Conservation (phyloP, 2,888 invertebrate genomes). For the Eupithecia tripunctaria region DNA sequence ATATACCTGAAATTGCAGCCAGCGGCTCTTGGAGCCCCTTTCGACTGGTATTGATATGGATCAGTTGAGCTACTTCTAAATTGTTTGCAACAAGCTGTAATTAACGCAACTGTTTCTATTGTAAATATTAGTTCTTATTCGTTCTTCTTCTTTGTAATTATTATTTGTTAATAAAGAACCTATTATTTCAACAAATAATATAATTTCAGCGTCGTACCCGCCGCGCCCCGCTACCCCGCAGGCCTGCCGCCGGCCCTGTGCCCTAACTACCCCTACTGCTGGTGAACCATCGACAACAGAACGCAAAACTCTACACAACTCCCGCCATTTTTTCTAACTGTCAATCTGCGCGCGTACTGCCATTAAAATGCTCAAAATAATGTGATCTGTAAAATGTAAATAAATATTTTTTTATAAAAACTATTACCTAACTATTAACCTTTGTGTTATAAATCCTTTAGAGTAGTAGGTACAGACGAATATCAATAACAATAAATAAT, state of each 20-base stretch:
- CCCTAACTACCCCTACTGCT: conserved; percentile 86
- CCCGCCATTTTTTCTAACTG: conserved; percentile 28
- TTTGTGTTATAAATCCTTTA: no score
- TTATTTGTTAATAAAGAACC: background rate
- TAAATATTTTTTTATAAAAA: conserved; percentile 47
- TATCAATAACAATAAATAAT: no score
- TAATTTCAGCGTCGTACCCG: conserved; percentile 59
- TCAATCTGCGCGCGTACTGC: background rate
- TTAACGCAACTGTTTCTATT: background rate
- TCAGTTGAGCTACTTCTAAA: background rate
- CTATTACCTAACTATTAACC: no score
- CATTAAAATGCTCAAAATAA: conserved; percentile 27
- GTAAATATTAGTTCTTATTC: background rate
- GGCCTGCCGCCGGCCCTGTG: conserved; percentile 81
- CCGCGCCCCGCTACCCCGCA: conserved; percentile 79
- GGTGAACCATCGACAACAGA: conserved; percentile 45
- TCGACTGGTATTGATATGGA: background rate
- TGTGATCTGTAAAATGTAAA: conserved; percentile 55
- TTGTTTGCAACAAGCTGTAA: background rate
- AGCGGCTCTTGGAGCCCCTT: background rate
- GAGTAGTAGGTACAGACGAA: no score
- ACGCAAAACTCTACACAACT: background rate
- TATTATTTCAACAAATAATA: background rate
- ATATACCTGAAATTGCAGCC: background rate
- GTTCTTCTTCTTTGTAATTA: background rate